Evolutionary conservation across 1,140 invertebrate genomes (phyloP), one percentile per base, ranked within the genome.

Genomic region (Cheumatopsyche charites): DNA sequence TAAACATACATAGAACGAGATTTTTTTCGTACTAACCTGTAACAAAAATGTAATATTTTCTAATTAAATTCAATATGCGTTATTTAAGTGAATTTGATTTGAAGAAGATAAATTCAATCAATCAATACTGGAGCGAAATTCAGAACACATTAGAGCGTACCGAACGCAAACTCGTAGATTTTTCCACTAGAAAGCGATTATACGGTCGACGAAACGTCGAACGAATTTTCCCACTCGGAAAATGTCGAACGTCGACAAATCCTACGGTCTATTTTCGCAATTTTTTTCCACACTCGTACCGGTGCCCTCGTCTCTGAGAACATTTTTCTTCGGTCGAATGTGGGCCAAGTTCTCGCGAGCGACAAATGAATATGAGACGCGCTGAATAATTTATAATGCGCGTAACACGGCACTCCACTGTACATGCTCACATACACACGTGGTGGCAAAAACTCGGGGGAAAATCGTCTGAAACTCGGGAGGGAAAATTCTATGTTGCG

Each of bases 221-320:
- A 52, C 55, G 55, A 58, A 23, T 58, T 58, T 58, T 47, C 43
- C 55, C 55, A 25, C 55, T 58, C 15, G 42, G 43, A 42, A 66
- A 66, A 47, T 26, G 63, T 42, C 63, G 41, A 62, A 66, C 63
- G 63, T 47, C 63, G 41, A 66, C 63, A 66, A 66, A 66, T 66
- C 63, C 43, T 41, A 43, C 6, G 62, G 36, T 15, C 62, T 63
- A 15, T 41, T 41, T 63, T 63, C 4, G 15, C 61, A 36, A 62
- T 42, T 63, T 58, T 58, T 58, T 23, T 58, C n/a, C n/a, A n/a
- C n/a, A n/a, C n/a, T n/a, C n/a, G n/a, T n/a, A n/a, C n/a, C n/a
- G n/a, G n/a, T 58, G 9, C 29, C 29, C 9, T 42, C 62, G 15
- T 41, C 42, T 63, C 23, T 7, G 4, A 2, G 13, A 49, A 49